phyloP scores from a whole-genome alignment of 2,888 invertebrate species.

The Atethmia centrago region DNA sequence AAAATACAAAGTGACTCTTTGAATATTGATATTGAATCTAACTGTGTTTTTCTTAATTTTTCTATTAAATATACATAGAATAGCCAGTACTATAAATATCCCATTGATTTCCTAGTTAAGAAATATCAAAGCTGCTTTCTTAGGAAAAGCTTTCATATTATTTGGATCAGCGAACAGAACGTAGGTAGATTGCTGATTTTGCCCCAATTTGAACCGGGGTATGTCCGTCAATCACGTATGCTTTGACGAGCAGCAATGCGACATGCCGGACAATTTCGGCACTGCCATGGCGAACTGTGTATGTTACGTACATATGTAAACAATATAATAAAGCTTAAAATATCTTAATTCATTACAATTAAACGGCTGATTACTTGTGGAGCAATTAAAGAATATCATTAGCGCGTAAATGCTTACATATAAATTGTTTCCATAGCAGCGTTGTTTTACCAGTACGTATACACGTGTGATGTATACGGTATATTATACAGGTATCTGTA shows the following conservation, averaged over 20 bases:
- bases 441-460: constrained; percentile 28
- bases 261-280: constrained; percentile 3
- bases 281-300: not conserved
- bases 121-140: constrained; percentile 1
- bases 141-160: constrained; percentile 3
- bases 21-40: constrained; percentile 53
- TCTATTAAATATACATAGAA: not conserved
- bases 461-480: constrained; percentile 8
- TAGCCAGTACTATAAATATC: not conserved
- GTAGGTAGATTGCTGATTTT: not conserved
- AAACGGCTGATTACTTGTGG: constrained; percentile 36
- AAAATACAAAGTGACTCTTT: constrained; percentile 33
- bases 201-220: not conserved
- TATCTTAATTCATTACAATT: constrained; percentile 43
- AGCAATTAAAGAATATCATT: constrained; percentile 51
- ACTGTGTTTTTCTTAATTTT: constrained; percentile 35
- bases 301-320: constrained; percentile 2
- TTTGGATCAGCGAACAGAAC: not conserved
- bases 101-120: constrained; percentile 2
- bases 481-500: constrained; percentile 53
- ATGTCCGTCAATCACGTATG: constrained; percentile 21
- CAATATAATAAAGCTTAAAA: constrained; percentile 29
- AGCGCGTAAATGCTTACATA: constrained; percentile 13
- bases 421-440: constrained; percentile 14
- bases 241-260: constrained; percentile 29